Evolutionary conservation across 2,888 invertebrate species (phyloP), one percentile per base, ranked within the genome.

Genomic region (Chloroclystis v-ata): DNA sequence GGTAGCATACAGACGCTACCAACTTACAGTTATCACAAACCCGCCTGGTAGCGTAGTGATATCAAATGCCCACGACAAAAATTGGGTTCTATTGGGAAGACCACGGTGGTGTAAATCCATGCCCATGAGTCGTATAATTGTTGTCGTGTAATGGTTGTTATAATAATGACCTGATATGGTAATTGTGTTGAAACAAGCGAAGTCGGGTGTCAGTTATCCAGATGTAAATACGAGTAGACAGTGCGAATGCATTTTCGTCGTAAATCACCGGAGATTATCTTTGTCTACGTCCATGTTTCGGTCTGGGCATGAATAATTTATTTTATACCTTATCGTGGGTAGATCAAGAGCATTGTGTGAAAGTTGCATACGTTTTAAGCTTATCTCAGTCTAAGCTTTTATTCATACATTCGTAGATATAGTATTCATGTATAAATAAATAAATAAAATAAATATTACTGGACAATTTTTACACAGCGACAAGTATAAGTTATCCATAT

Each of bases 181-280:
- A 45, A 29, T 39, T 8, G 1, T 9, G 26, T 26, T 6, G n/a
- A 14, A 14, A 8, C 20, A 10, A 33, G 10, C 20, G 8, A 35
- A 16, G 7, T 33, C 40, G 28, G 13, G 38, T 46, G 35, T 29
- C 29, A 30, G 28, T 43, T 46, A 47, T 41, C 43, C 13, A 47
- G 60, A 65, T 70, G 67, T 74, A 75, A 75, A 75, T 75, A 65
- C 63, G 64, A 60, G 49, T 59, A 47, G 39, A 50, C 54, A 67
- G 71, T 69, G 74, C 75, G 77, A 79, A 78, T 56, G 60, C 69
- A 74, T 79, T 78, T 75, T 66, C 77, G 76, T 79, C 82, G 78
- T 84, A 84, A 81, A 84, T 85, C 85, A 84, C 67, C 60, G 63
- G 70, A 80, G 85, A 85, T 85, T 81, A 84, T 84, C 78, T 78